These are phyloP conservation scores for Channallabes apus DNA, from an alignment of 2,797 vertebrate genomes.

Conservation along the genomic window DNA sequence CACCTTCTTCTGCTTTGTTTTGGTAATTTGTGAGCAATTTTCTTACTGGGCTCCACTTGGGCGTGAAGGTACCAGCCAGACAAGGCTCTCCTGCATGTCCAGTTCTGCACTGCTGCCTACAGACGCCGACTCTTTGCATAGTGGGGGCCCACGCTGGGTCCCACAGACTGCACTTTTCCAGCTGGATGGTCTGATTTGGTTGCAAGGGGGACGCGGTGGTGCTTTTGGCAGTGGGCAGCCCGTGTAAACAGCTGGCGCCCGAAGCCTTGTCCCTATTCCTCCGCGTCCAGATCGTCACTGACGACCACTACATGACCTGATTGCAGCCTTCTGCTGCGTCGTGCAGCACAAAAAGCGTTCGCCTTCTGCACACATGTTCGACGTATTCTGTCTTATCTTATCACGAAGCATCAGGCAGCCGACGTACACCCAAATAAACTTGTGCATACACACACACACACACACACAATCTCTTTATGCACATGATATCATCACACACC, in stretches of 20 bases:
- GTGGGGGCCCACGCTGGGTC: constrained; percentile 54
- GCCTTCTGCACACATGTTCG: constrained; percentile 20
- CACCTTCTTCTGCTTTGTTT: constrained; percentile 55
- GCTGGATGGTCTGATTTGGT: constrained; percentile 79
- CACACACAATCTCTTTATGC: constrained; percentile 23
- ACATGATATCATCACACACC: constrained; percentile 38
- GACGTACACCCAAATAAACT: constrained; percentile 22
- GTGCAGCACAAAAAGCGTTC: constrained; percentile 26
- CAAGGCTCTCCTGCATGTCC: constrained; percentile 45
- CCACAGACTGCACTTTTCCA: constrained; percentile 78
- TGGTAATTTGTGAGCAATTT: constrained; percentile 59
- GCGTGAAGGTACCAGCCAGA: constrained; percentile 51
- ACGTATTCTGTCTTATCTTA: constrained; percentile 42
- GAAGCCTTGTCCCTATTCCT: constrained; percentile 57
- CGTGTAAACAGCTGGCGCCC: constrained; percentile 57
- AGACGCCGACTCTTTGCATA: constrained; percentile 56
- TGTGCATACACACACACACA: background rate
- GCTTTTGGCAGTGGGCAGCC: constrained; percentile 60
- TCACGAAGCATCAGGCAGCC: background rate
- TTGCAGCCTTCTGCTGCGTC: constrained; percentile 26
- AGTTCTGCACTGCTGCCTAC: constrained; percentile 55
- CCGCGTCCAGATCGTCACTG: constrained; percentile 47
- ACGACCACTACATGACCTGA: constrained; percentile 33
- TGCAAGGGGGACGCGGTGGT: constrained; percentile 59
- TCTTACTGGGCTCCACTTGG: constrained; percentile 54